phyloP scores from a whole-genome alignment of 92 coral and sea anemone species.

The Diadumene lineata region DNA sequence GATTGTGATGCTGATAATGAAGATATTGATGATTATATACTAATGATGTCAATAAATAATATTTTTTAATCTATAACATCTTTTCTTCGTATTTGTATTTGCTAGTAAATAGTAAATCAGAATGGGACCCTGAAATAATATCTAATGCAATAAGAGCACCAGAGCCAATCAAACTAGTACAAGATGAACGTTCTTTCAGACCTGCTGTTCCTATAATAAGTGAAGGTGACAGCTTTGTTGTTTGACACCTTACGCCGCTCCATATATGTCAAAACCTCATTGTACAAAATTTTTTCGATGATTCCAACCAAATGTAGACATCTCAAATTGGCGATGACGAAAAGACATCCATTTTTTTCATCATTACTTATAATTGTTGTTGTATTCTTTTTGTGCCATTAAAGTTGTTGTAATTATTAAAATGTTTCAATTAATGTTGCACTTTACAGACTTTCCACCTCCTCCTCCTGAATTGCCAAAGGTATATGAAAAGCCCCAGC shows the following conservation, averaged over 20 bases:
- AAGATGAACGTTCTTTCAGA: constrained; percentile 44
- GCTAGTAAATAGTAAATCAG: constrained; percentile 24
- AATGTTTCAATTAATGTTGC: background rate
- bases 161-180: constrained; percentile 79
- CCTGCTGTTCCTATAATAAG: constrained; percentile 40
- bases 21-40: background rate
- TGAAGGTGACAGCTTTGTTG: constrained; percentile 12
- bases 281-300: background rate
- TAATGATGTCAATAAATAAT: background rate
- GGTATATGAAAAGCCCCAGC: constrained; percentile 94
- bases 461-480: constrained; percentile 52
- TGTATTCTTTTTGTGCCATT: too few species aligned
- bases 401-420: too few species aligned
- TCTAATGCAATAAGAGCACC: constrained; percentile 88
- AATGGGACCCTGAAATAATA: constrained; percentile 92
- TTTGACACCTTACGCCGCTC: background rate
- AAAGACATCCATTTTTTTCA: too few species aligned
- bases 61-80: too few species aligned
- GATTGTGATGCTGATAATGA: too few species aligned
- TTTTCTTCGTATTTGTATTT: constrained; percentile 24
- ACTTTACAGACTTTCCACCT: constrained; percentile 46
- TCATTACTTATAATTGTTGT: too few species aligned
- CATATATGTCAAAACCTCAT: background rate
- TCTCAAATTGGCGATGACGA: too few species aligned
- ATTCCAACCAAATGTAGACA: background rate